Conservation (phyloP, 2,888 invertebrate genomes). For the Chloroclysta siterata region DNA sequence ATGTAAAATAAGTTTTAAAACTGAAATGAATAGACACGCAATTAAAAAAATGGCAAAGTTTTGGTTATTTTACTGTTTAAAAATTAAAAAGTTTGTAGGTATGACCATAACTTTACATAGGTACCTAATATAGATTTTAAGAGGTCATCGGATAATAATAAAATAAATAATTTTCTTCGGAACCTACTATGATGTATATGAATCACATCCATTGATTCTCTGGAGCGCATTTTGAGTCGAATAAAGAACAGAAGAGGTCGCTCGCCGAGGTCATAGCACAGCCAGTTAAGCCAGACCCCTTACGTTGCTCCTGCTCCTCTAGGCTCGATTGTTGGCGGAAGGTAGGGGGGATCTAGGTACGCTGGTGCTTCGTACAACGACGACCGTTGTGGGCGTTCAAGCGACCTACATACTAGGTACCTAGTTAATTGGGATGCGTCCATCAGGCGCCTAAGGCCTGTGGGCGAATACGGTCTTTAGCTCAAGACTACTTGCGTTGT, state of each 20-base stretch:
- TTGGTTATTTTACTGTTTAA: too few relatives aligned
- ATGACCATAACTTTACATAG: too few relatives aligned
- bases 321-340: conserved; percentile 58
- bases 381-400: conserved; percentile 74
- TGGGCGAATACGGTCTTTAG: conserved; percentile 65
- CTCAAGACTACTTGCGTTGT: conserved; percentile 34
- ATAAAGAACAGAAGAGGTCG: conserved; percentile 72
- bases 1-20: neutral
- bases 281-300: conserved; percentile 55
- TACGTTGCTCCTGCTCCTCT: conserved; percentile 46
- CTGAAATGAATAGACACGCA: neutral
- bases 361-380: conserved; percentile 62
- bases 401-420: conserved; percentile 82
- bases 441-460: conserved; percentile 74
- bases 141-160: neutral
- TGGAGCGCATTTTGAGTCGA: conserved; percentile 70
- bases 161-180: too few relatives aligned
- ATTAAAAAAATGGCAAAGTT: too few relatives aligned
- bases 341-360: conserved; percentile 55
- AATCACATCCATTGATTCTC: conserved; percentile 41
- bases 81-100: too few relatives aligned
- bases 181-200: neutral
- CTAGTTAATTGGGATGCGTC: conserved; percentile 78
- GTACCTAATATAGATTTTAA: too few relatives aligned
- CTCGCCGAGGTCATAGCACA: conserved; percentile 60